Evolutionary conservation across 2,888 invertebrate genomes (phyloP).

Genomic region (Hirtodrosophila duncani): DNA sequence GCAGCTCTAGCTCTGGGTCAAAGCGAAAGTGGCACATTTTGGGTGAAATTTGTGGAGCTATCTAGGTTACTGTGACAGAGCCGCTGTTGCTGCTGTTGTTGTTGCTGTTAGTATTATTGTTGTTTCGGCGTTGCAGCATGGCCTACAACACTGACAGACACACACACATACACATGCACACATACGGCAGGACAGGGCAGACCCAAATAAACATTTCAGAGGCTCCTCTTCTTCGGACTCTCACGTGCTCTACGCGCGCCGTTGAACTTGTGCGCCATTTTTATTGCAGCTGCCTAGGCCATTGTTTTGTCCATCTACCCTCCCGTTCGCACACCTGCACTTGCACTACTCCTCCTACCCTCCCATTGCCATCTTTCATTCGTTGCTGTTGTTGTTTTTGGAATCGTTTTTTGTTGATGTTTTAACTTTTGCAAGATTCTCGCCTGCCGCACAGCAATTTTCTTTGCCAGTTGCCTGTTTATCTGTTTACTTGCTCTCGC

Average conservation of each 20-base stretch:
- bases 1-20: slow-evolving; percentile 58
- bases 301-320: slow-evolving; percentile 50
- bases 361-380: neutral
- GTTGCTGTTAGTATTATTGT: slow-evolving; percentile 31
- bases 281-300: slow-evolving; percentile 60
- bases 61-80: slow-evolving; percentile 71
- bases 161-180: slow-evolving; percentile 20
- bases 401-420: slow-evolving; percentile 55
- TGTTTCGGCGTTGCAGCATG: slow-evolving; percentile 43
- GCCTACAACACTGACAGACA: slow-evolving; percentile 51
- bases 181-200: slow-evolving; percentile 36
- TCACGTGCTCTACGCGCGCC: slow-evolving; percentile 55
- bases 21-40: slow-evolving; percentile 73
- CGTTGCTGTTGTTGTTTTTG: slow-evolving; percentile 10
- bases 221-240: slow-evolving; percentile 53
- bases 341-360: neutral
- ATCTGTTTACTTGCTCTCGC: slow-evolving; percentile 48
- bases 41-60: slow-evolving; percentile 65
- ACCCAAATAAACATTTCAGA: slow-evolving; percentile 71
- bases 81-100: slow-evolving; percentile 28
- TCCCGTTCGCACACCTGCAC: slow-evolving; percentile 3
- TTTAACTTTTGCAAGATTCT: slow-evolving; percentile 63
- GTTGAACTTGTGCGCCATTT: slow-evolving; percentile 73
- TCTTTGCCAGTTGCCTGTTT: slow-evolving; percentile 47
- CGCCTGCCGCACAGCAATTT: slow-evolving; percentile 17